Base-by-base conservation (phyloP, 2,888 invertebrate species). In the Lingula anatina region DNA sequence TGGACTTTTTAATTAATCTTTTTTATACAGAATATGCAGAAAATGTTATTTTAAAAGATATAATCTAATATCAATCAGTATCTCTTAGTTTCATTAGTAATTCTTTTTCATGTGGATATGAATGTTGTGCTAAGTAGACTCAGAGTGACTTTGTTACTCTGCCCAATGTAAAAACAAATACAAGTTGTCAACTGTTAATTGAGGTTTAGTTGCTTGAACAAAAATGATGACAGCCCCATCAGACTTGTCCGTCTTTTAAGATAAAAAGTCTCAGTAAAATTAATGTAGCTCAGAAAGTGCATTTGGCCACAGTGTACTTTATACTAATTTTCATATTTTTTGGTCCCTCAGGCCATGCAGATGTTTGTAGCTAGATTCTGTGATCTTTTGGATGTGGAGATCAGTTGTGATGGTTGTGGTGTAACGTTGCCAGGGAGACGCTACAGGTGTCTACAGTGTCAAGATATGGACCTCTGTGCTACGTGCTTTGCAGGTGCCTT, bases 291-390 rank as follows among this genome's bases (percentile, higher is more conserved):
- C n/a, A 31, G 7, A 15, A 31, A 31, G 31, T 7, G 7, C 15
- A 15, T 31, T 31, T 31, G 31, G 31, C 7, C 15, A 31, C 31
- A 31, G 31, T 31, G 15, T 9, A 31, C 7, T 15, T 31, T 31
- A 15, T 9, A 9, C 7, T 9, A 31, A 15, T 43, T 27, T n/a
- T 24, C n/a, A n/a, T 38, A 3, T 12, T 26, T 31, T 41, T 7
- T 37, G n/a, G n/a, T n/a, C n/a, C n/a, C n/a, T n/a, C 59, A 73
- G 73, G 64, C 56, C 2, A 59, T 69, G 31, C 72, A 73, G 65
- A 69, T 72, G 70, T 75, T 74, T 59, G 65, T 73, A 7, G 74
- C 73, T 0, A 55, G 70, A 25, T 74, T 68, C 64, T 73, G 67
- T 56, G 72, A 73, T 50, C 58, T 75, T 21, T 48, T 75, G 46